These are phyloP conservation scores for Etheostoma cragini DNA, from an alignment of 2,113 vertebrate species.

Conservation along the genomic window DNA sequence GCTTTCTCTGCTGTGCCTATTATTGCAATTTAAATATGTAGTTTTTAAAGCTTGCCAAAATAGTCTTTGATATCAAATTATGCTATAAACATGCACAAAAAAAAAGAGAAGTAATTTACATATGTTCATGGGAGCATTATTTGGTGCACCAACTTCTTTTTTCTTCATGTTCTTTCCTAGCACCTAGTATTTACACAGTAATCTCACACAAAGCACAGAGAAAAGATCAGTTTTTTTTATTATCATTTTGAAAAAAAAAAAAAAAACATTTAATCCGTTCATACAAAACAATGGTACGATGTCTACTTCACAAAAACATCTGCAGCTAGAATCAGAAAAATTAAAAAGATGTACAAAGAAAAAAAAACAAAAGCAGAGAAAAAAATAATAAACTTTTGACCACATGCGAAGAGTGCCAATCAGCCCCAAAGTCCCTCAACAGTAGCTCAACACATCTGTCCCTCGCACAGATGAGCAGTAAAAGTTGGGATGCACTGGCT, in stretches of 20 bases:
- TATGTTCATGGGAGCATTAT: too few relatives aligned
- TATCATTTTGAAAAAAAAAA: constrained; percentile 58
- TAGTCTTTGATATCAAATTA: not conserved
- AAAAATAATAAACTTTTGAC: constrained; percentile 37
- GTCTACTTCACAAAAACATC: constrained; percentile 75
- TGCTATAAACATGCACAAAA: not conserved
- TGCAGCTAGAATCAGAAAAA: constrained; percentile 76
- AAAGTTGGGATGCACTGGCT: constrained; percentile 58
- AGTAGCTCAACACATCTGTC: constrained; percentile 60
- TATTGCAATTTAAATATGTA: not conserved
- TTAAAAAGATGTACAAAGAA: constrained; percentile 83
- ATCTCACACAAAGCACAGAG: constrained; percentile 4
- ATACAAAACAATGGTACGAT: constrained; percentile 84
- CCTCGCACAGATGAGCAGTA: constrained; percentile 50
- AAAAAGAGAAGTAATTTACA: not conserved
- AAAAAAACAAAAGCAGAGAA: constrained; percentile 60
- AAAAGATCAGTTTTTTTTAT: constrained; percentile 83
- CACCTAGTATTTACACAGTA: too few relatives aligned
- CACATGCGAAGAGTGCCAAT: constrained; percentile 56
- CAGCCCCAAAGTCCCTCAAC: constrained; percentile 68
- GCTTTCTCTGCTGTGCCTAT: not conserved
- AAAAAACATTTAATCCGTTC: constrained; percentile 77
- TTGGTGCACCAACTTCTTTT: too few relatives aligned
- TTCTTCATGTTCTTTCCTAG: too few relatives aligned
- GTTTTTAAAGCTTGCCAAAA: not conserved